Percentiles rank a stretch among this genome's conserved stretches.
Evolutionary conservation across 2,888 invertebrate species (phyloP).

Genomic region (Teleiodes luculella): DNA sequence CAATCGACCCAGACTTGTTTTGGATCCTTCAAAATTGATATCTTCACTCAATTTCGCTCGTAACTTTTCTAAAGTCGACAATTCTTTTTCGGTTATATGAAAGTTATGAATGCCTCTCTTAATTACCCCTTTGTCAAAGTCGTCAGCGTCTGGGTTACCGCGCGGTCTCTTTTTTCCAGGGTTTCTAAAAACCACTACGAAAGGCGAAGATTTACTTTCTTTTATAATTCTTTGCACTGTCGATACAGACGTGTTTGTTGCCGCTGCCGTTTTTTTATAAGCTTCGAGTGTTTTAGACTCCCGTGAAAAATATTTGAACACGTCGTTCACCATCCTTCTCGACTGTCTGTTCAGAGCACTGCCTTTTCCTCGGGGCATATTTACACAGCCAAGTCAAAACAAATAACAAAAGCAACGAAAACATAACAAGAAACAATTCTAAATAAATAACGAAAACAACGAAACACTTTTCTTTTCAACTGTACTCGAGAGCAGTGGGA

Average conservation of each 20-base stretch:
- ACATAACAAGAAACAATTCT: too few species aligned
- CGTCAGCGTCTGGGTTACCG: conserved; percentile 25
- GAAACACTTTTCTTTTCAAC: too few species aligned
- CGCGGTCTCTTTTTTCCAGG: background rate
- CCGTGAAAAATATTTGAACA: background rate
- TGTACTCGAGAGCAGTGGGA: too few species aligned
- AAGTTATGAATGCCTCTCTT: conserved; percentile 36
- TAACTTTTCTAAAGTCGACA: conserved; percentile 27
- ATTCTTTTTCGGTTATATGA: conserved; percentile 17
- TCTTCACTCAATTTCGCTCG: conserved; percentile 18
- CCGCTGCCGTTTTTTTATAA: background rate
- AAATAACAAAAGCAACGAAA: background rate
- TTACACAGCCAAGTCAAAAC: background rate
- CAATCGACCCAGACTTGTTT: conserved; percentile 16
- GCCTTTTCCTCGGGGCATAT: background rate
- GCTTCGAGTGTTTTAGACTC: background rate
- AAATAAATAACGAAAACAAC: too few species aligned
- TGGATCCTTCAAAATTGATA: conserved; percentile 26
- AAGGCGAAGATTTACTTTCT: background rate
- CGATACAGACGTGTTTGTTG: background rate
- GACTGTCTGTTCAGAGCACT: background rate
- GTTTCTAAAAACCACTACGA: background rate
- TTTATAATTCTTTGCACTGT: conserved; percentile 1
- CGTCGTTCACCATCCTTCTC: background rate
- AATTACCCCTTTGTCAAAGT: conserved; percentile 34